phyloP scores from a whole-genome alignment of 2,797 vertebrate genomes.

The Onychomys torridus region DNA sequence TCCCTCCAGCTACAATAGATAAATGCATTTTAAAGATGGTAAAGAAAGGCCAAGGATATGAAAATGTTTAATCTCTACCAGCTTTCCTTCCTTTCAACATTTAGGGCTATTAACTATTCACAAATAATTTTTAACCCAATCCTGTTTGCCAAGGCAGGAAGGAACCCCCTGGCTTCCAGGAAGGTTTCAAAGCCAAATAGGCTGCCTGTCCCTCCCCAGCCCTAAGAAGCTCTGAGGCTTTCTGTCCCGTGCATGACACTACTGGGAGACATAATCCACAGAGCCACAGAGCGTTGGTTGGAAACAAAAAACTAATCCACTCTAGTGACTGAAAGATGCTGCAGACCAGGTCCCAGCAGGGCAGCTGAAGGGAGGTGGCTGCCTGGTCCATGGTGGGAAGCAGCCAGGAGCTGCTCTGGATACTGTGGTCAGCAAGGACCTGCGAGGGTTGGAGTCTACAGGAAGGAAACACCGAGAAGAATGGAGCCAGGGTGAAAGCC shows the following conservation, averaged over 20 bases:
- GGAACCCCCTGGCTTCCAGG: background rate
- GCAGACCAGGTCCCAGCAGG: background rate
- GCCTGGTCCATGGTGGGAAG: background rate
- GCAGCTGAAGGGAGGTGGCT: background rate
- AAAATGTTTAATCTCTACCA: slow-evolving; percentile 29
- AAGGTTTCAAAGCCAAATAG: background rate
- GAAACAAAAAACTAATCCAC: background rate
- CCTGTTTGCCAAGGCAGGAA: slow-evolving; percentile 9
- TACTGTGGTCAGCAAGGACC: background rate
- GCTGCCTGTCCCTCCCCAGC: background rate
- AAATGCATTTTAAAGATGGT: background rate
- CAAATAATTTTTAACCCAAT: background rate
- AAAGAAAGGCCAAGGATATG: slow-evolving; percentile 15
- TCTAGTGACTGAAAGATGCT: background rate
- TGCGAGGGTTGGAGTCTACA: background rate
- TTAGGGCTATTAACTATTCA: slow-evolving; percentile 29
- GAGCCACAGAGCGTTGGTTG: too few species aligned
- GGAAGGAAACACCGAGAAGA: background rate
- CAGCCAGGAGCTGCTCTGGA: background rate
- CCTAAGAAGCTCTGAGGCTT: background rate
- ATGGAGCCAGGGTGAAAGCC: background rate
- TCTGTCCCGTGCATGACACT: background rate
- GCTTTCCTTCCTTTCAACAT: slow-evolving; percentile 32
- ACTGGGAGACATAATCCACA: background rate
- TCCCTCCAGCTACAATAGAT: background rate